Percentiles rank a stretch among this genome's conserved stretches.
Conservation (phyloP, 2,888 invertebrate species). For the Mamestra brassicae region DNA sequence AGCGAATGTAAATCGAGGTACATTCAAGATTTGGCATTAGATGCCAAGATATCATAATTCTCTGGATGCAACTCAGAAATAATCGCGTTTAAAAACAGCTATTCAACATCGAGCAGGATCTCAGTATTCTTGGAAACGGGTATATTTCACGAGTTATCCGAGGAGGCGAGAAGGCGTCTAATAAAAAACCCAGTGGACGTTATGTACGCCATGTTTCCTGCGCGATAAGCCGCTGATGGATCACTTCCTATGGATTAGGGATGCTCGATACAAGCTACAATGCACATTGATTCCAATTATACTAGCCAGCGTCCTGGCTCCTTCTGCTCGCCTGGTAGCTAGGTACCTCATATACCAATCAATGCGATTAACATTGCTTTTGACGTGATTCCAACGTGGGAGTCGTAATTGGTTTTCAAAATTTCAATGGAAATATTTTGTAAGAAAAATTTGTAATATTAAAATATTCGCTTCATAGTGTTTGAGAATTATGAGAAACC, state of each 20-base stretch:
- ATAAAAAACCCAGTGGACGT: constrained; percentile 69
- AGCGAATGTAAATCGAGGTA: not conserved
- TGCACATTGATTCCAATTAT: constrained; percentile 62
- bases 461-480: constrained; percentile 1
- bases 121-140: constrained; percentile 61
- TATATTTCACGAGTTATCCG: constrained; percentile 66
- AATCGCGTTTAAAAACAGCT: constrained; percentile 39
- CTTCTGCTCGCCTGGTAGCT: constrained; percentile 40
- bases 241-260: constrained; percentile 83
- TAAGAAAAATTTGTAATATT: constrained; percentile 10
- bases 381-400: constrained; percentile 20
- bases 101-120: constrained; percentile 45
- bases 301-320: constrained; percentile 35
- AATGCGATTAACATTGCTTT: constrained; percentile 28
- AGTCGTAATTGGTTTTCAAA: constrained; percentile 18
- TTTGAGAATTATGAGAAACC: constrained; percentile 1
- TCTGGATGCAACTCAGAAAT: constrained; percentile 35
- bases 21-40: not conserved
- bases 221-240: constrained; percentile 88
- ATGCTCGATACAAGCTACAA: constrained; percentile 66
- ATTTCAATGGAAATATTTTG: constrained; percentile 20
- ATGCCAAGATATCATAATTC: constrained; percentile 13
- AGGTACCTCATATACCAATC: constrained; percentile 25
- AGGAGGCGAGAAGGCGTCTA: constrained; percentile 58
- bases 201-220: constrained; percentile 79